Evolutionary conservation across 2,888 invertebrate genomes (phyloP), one percentile per base, ranked within the genome.

Genomic region (Eulithis testata): DNA sequence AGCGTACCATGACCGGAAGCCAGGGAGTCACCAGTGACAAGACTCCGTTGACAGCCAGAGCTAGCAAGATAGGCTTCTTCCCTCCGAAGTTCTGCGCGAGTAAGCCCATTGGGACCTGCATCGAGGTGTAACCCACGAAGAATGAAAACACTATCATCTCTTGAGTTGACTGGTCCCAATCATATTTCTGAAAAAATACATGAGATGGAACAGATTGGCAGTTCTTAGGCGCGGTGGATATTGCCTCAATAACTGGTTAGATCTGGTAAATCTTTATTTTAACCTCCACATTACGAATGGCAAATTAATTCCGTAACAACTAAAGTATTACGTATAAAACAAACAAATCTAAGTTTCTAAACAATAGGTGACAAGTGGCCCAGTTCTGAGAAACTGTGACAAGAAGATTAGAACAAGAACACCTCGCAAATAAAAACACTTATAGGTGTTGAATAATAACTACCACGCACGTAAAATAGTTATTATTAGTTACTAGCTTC

Each of bases 11-110:
- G 52, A 85, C 68, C 0, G 87, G 80, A 36, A 87, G 71, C 90
- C 89, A 89, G 0, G 90, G 90, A 0, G 83, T 85, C 9, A 83
- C 54, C 14, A 88, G 76, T 1, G 88, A 88, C 4, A 85, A 47
- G 0, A 87, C 63, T 0, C 85, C 89, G 44, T 88, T 90, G 1
- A 80, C 80, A 2, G 73, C 75, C 43, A 94, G 76, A 0, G 94
- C 93, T 0, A 86, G 63, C 65, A 90, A 76, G 9, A 93, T 85
- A 0, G 96, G 87, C 51, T 87, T 84, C 73, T 95, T 95, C 0
- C 95, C 95, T 0, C 96, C 96, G 78, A 93, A 93, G 44, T 86
- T 89, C 73, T 95, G 95, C 0, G 95, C 94, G 11, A 96, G 73
- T 36, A 94, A 78, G 0, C 95, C 95, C 74, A 94, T 93, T 0